Base-by-base conservation (phyloP, 2,797 vertebrate genomes). In the Siniperca scherzeri region DNA sequence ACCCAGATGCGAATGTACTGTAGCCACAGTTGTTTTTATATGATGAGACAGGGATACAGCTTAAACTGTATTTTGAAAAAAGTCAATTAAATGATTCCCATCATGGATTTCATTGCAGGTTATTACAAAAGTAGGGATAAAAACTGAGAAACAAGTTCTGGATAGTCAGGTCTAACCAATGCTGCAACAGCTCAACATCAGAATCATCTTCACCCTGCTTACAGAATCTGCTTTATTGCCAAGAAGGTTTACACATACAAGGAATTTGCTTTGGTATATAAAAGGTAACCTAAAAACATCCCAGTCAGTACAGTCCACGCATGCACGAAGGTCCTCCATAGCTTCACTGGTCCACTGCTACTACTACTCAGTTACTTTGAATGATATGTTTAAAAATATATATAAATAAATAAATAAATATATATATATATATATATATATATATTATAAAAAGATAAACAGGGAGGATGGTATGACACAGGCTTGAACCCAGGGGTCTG, bases 391-490 rank as follows among this genome's bases (percentile, higher is more conserved):
- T 3, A 30, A 30, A 30, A 30, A n/a, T n/a, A n/a, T n/a, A n/a
- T n/a, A n/a, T n/a, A n/a, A n/a, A n/a, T n/a, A n/a, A n/a, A n/a
- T n/a, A n/a, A n/a, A n/a, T n/a, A n/a, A n/a, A n/a, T n/a, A n/a
- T n/a, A n/a, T n/a, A n/a, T n/a, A n/a, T n/a, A n/a, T 2, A 30
- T 27, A 27, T 27, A 30, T 30, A 30, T 3, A 30, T 30, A 30
- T 30, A 30, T 30, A 36, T 36, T 36, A 36, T n/a, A 16, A 36
- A 40, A 61, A 73, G 3, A 12, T 30, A 4, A 74, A 59, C 27
- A 57, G 42, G 42, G 40, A 77, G 30, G 40, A 42, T 66, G 36
- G 61, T 84, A 38, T 62, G 61, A 56, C 14, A 27, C 12, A 70
- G 7, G 33, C 9, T 36, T 57, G 11, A 67, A 46, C n/a, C 17